Percentiles rank a stretch among this genome's conserved stretches.
These are phyloP conservation scores for Rhea pennata DNA, from an alignment of 2,113 vertebrate species.

Conservation along the genomic window DNA sequence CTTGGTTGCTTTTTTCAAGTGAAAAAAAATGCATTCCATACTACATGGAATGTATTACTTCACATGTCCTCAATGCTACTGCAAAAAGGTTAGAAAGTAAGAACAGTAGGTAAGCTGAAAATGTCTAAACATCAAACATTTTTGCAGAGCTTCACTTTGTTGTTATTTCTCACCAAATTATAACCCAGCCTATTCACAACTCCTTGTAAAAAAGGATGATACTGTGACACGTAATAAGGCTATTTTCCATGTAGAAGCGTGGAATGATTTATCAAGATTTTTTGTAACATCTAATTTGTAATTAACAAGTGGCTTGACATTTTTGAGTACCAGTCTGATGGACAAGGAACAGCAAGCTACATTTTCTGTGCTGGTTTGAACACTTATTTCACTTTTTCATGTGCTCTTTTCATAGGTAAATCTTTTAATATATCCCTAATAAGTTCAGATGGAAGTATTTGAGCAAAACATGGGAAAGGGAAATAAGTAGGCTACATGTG, in stretches of 20 bases:
- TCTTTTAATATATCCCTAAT: background rate
- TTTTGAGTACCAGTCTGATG: background rate
- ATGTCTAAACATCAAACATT: background rate
- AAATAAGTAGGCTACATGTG: rapidly evolving
- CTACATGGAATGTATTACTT: conserved; percentile 15
- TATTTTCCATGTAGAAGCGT: background rate
- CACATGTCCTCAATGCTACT: background rate
- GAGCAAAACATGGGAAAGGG: background rate
- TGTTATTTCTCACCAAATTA: background rate
- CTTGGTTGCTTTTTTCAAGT: background rate
- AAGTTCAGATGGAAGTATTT: background rate
- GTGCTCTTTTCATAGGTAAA: background rate
- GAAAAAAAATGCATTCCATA: background rate
- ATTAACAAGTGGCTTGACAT: background rate
- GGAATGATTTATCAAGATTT: background rate
- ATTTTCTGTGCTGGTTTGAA: background rate
- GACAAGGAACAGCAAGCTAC: background rate
- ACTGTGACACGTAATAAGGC: background rate
- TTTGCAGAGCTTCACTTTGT: background rate
- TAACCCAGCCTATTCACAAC: background rate
- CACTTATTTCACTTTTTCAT: background rate
- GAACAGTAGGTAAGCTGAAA: background rate
- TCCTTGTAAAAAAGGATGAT: background rate
- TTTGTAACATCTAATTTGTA: background rate
- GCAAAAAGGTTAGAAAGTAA: background rate